phyloP scores from a whole-genome alignment of 2,113 vertebrate genomes.

The Tapirus terrestris region DNA sequence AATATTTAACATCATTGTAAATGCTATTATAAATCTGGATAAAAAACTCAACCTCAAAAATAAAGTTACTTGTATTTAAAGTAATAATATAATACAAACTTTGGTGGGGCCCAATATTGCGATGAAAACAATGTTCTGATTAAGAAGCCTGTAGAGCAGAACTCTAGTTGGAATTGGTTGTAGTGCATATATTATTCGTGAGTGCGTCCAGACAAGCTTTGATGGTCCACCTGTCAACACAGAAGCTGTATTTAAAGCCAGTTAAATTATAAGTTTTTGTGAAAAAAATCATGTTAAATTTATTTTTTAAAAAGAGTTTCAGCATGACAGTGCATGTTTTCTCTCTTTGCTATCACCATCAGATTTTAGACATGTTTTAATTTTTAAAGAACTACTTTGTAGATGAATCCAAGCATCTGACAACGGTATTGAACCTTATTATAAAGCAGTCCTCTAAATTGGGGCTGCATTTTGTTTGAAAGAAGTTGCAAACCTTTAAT shows the following conservation, averaged over 20 bases:
- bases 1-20: slow-evolving; percentile 20
- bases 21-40: neutral
- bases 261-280: neutral
- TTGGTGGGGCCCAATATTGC: neutral
- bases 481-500: slow-evolving; percentile 4
- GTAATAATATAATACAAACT: neutral
- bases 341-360: neutral
- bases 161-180: neutral
- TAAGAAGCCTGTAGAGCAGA: neutral
- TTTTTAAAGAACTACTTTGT: neutral
- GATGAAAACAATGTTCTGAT: neutral
- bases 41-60: neutral
- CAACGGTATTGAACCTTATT: neutral
- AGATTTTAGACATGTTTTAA: neutral
- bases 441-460: neutral
- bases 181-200: neutral
- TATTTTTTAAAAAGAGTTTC: neutral
- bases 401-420: neutral
- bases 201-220: neutral
- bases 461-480: slow-evolving; percentile 13
- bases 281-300: neutral
- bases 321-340: neutral
- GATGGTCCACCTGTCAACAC: neutral
- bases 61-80: slow-evolving; percentile 33
- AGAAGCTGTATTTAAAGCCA: slow-evolving; percentile 15